A percentile compares a stretch with the other conserved stretches of the same genome.
Conservation (phyloP, 2,797 vertebrate species). For the Peromyscus eremicus region DNA sequence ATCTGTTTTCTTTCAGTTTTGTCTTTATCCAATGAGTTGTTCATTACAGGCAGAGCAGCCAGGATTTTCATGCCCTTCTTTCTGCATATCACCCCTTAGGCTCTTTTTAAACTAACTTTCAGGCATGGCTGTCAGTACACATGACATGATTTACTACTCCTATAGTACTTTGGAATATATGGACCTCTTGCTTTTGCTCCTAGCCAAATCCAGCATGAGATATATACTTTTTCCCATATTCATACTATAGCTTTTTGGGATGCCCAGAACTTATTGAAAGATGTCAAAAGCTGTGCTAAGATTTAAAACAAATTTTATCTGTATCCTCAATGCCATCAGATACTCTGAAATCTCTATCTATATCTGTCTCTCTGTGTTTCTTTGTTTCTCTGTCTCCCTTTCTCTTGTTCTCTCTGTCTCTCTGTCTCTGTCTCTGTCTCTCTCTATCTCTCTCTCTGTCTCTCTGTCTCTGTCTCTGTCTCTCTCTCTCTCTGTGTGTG, state of each 20-base stretch:
- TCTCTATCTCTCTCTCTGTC: neutral
- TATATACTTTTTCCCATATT: neutral
- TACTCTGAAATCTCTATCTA: neutral
- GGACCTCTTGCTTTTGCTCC: neutral
- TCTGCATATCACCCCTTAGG: neutral
- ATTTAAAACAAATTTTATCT: neutral
- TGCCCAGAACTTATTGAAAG: neutral
- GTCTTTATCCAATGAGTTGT: neutral
- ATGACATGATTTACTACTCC: neutral
- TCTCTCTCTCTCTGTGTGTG: neutral
- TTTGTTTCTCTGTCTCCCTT: no score
- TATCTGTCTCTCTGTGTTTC: no score
- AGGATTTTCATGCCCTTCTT: neutral
- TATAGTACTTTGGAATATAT: neutral
- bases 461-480: neutral
- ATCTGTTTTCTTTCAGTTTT: neutral
- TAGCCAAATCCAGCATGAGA: neutral
- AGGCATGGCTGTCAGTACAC: neutral
- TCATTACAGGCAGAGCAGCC: neutral
- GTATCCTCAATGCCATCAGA: accelerated
- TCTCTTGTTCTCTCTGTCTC: neutral
- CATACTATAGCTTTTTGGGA: neutral
- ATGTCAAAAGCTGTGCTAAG: neutral
- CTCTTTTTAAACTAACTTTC: neutral
- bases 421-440: neutral